Evolutionary conservation across 2,797 vertebrate genomes (phyloP).

Genomic region (Pangasius mekongensis): DNA sequence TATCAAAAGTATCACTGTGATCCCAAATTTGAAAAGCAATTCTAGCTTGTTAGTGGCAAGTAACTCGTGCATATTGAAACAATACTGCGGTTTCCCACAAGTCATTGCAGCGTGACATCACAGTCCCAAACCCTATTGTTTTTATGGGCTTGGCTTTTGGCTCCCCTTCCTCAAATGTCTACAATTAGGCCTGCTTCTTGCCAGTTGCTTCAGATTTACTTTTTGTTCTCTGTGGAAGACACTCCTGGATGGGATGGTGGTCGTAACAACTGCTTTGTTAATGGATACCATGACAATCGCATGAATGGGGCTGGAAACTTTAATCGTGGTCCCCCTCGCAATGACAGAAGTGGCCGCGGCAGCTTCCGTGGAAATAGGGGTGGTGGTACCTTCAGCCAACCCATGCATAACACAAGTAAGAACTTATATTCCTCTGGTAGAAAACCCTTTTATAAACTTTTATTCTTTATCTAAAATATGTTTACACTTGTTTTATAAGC

Average conservation of each 20-base stretch:
- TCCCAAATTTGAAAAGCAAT: background rate
- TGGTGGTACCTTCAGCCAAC: conserved; percentile 76
- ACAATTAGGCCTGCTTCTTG: background rate
- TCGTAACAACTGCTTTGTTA: conserved; percentile 82
- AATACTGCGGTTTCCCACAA: background rate
- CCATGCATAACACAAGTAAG: conserved; percentile 75
- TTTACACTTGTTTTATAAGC: background rate
- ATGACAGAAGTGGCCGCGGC: conserved; percentile 80
- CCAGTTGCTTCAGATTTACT: background rate
- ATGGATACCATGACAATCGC: conserved; percentile 82
- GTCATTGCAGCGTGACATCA: conserved; percentile 22
- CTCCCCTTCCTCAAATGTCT: conserved; percentile 36
- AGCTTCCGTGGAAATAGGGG: conserved; percentile 76
- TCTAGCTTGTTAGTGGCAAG: background rate
- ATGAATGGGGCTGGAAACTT: conserved; percentile 75
- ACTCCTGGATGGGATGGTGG: conserved; percentile 76
- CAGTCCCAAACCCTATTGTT: conserved; percentile 21
- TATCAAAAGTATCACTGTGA: background rate
- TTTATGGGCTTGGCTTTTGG: conserved; percentile 53
- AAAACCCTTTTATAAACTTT: conserved; percentile 15
- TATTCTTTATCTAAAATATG: background rate
- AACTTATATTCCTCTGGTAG: background rate
- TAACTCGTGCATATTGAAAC: background rate
- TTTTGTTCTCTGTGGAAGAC: conserved; percentile 67
- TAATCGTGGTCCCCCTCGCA: conserved; percentile 74